Base-by-base conservation (phyloP, 2,797 vertebrate genomes). In the Tadarida brasiliensis region DNA sequence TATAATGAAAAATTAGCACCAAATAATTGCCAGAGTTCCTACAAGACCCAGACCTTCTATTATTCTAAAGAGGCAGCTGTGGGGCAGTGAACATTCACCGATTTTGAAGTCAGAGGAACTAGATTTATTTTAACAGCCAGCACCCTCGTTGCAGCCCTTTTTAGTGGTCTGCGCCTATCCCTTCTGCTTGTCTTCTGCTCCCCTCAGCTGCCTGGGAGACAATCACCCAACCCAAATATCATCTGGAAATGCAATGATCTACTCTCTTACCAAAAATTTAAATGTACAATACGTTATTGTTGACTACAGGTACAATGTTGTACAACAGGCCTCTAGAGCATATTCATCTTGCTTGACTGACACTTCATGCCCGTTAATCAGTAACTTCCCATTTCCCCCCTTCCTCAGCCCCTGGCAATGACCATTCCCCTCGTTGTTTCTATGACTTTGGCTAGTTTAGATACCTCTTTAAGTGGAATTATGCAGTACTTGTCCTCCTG, bases 1-100 rank as follows among this genome's bases (percentile, higher is more conserved):
- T 94, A 49, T 94, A 93, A 94, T 82, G 57, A 93, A 93, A 96
- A 96, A 74, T 59, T 59, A 96, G 88, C 88, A 80, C 47, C n/a
- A 63, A 74, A 30, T 67, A 68, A 49, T 83, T 47, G 76, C 6
- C 0, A 73, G 70, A 91, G 28, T 93, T 93, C 87, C n/a, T 94
- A 15, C 80, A 11, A 91, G 71, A 57, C 30, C 22, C 6, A 54
- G 83, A 84, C 24, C 17, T n/a, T 56, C 30, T 70, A 33, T 33
- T 39, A 77, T 71, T 77, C 71, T 84, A 30, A 47, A 68, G 24
- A 68, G 71, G 56, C 30, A 17, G 59, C 49, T 54, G 16, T 1
- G 0, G 63, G 73, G 2, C 67, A 49, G 19, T 15, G 67, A 39
- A 24, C 9, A 2, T 17, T 74, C 39, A 2, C 10, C 0, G 3